Evolutionary conservation across 2,113 vertebrate species (phyloP), one percentile per base, ranked within the genome.

Genomic region (Spea multiplicata): DNA sequence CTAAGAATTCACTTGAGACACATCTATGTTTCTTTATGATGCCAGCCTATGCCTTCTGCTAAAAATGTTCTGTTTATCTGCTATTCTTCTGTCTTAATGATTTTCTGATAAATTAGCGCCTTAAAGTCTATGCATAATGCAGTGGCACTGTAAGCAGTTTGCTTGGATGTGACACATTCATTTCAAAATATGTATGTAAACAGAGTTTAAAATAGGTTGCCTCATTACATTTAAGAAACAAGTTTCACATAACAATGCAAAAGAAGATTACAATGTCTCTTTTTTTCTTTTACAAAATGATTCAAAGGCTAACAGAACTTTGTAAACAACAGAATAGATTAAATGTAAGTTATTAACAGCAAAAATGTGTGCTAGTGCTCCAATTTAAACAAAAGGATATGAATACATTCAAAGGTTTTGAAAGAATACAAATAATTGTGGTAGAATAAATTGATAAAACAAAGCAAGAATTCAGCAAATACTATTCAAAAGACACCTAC

Each of bases 111-210:
- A 68, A 78, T 71, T 66, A 72, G 69, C 72, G 72, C 59, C 76
- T 78, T 78, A 46, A 78, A 69, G 76, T 68, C 76, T 78, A 66
- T 78, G 69, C 69, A 78, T 78, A 66, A 72, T 78, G 76, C 68
- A 78, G 69, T 72, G 76, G 72, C 76, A 72, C 53, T 72, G 69
- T 66, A 78, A 66, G 61, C 16, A 78, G 48, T 61, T 44, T 57
- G 48, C 13, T 10, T 66, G 30, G 48, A 66, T 66, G 59, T 55
- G 55, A 78, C 76, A 72, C 68, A 65, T 78, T 53, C 76, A 66
- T 66, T 66, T 66, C 65, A 72, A 72, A 72, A 72, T 66, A 78
- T 72, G 76, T 72, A 66, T 66, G 44, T 78, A 78, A 8, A 45
- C 49, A 16, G 5, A 44, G 47, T 71, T 71, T 71, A 64, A 71